Evolutionary conservation across 2,888 invertebrate genomes (phyloP).

Genomic region (Crematogaster levior): DNA sequence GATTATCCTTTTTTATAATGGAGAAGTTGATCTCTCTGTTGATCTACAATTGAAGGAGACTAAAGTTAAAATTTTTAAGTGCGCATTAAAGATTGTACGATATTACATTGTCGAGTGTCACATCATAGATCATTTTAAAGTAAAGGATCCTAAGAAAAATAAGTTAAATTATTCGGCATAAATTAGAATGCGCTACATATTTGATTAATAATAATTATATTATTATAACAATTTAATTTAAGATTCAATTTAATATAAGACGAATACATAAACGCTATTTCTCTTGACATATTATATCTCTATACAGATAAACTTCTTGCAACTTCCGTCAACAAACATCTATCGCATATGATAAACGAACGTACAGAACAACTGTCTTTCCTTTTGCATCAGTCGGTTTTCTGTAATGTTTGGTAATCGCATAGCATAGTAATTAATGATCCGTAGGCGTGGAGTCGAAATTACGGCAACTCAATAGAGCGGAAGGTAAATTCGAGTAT

Average conservation of each 20-base stretch:
- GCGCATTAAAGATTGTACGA: background rate
- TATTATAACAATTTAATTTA: background rate
- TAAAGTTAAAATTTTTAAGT: conserved; percentile 14
- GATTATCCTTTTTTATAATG: conserved; percentile 25
- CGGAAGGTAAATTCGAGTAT: conserved; percentile 61
- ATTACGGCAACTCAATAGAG: conserved; percentile 62
- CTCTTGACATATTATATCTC: background rate
- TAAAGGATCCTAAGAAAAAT: background rate
- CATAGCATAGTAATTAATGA: conserved; percentile 63
- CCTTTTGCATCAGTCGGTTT: conserved; percentile 16
- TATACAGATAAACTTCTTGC: background rate
- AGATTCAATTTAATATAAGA: background rate
- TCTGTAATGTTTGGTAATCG: conserved; percentile 8
- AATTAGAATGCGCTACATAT: background rate
- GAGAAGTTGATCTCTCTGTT: conserved; percentile 25
- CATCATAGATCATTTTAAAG: background rate
- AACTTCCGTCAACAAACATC: background rate
- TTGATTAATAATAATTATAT: background rate
- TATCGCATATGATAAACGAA: conserved; percentile 15
- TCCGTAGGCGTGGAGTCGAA: conserved; percentile 55
- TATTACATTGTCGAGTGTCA: background rate
- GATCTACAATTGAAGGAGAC: background rate
- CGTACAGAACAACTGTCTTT: conserved; percentile 14
- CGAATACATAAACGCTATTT: background rate
- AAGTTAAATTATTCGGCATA: background rate